Evolutionary conservation across 2,888 invertebrate species (phyloP).

Genomic region (Eristalis tenax): DNA sequence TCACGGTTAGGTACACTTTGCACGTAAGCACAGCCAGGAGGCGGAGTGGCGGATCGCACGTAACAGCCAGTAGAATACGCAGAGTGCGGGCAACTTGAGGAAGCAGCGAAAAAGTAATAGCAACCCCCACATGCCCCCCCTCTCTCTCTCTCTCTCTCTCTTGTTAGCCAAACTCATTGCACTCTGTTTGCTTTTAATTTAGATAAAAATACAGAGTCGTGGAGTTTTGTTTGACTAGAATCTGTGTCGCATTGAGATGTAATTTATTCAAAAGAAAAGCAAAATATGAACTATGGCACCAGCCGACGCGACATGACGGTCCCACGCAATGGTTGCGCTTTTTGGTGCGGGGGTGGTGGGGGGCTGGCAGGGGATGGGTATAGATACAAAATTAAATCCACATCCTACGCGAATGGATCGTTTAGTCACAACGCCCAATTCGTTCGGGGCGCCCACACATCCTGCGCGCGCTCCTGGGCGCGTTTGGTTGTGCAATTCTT

Average conservation of each 20-base stretch:
- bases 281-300: background rate
- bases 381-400: background rate
- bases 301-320: background rate
- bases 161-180: slow-evolving; percentile 45
- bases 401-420: background rate
- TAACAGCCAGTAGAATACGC: no score
- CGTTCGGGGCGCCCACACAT: background rate
- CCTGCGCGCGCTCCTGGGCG: background rate
- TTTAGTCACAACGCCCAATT: background rate
- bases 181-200: slow-evolving; percentile 64
- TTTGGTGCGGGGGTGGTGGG: background rate
- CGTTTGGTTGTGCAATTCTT: background rate
- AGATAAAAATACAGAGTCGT: slow-evolving; percentile 6
- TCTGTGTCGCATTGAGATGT: background rate
- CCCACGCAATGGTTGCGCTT: background rate
- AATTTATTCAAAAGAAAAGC: background rate
- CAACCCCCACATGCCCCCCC: background rate
- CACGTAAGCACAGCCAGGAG: background rate
- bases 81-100: background rate
- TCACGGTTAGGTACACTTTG: background rate
- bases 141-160: no score
- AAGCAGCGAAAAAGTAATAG: background rate
- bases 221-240: background rate
- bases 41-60: background rate
- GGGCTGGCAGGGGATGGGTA: background rate